These are phyloP conservation scores for Melangyna quadrimaculata DNA, from an alignment of 2,888 invertebrate genomes.

Conservation along the genomic window DNA sequence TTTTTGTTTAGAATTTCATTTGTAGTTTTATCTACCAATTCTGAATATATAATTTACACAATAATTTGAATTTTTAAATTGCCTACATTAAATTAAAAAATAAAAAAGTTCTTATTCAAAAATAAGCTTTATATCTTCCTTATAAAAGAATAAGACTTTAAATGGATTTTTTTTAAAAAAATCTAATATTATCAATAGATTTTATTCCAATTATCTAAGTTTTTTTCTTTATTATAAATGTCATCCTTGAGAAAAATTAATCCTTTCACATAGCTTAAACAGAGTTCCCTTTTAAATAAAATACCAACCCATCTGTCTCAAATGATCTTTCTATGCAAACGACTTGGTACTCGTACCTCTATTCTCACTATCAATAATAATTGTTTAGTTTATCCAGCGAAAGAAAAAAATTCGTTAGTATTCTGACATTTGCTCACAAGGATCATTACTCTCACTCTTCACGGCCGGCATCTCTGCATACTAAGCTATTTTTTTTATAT, in stretches of 20 bases:
- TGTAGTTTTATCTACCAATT: too few relatives aligned
- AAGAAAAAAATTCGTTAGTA: slow-evolving; percentile 35
- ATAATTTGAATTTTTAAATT: too few relatives aligned
- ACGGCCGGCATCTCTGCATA: slow-evolving; percentile 38
- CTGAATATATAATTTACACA: too few relatives aligned
- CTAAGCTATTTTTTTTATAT: background rate
- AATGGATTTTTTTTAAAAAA: background rate
- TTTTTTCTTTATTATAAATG: background rate
- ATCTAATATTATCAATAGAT: background rate
- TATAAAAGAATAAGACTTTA: background rate
- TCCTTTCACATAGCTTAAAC: slow-evolving; percentile 19
- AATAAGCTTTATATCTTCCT: background rate
- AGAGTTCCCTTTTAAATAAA: background rate
- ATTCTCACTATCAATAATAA: slow-evolving; percentile 68
- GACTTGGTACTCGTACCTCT: background rate
- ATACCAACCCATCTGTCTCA: slow-evolving; percentile 53
- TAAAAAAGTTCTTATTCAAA: too few relatives aligned
- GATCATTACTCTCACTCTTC: slow-evolving; percentile 60
- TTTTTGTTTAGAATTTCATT: too few relatives aligned
- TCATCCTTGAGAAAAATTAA: slow-evolving; percentile 23
- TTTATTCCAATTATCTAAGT: background rate
- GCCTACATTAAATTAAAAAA: too few relatives aligned
- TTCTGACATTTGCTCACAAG: slow-evolving; percentile 42
- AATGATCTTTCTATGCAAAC: slow-evolving; percentile 67
- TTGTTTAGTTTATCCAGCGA: slow-evolving; percentile 50